phyloP scores from a whole-genome alignment of 2,888 invertebrate genomes.

The Bunonema sp. region DNA sequence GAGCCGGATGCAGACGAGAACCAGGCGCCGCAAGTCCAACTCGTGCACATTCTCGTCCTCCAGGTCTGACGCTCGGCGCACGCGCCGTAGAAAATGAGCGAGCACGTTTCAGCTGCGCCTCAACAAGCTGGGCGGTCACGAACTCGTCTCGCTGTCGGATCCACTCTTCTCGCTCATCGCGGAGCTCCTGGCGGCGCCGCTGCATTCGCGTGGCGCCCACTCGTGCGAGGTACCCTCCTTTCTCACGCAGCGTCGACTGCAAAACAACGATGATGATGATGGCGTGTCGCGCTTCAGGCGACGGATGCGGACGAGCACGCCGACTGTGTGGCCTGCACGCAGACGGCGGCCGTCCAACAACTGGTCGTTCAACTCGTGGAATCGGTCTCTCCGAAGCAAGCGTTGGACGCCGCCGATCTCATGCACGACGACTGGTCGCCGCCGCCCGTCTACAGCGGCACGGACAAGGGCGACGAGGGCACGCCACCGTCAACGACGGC shows the following conservation, averaged over 20 bases:
- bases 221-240: too few relatives aligned
- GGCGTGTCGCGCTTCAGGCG: too few relatives aligned
- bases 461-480: too few relatives aligned
- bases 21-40: conserved; percentile 64
- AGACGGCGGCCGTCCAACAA: conserved; percentile 79
- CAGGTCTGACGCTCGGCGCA: conserved; percentile 55
- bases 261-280: too few relatives aligned
- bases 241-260: too few relatives aligned
- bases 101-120: conserved; percentile 58
- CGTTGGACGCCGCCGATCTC: conserved; percentile 13
- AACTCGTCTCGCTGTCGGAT: conserved; percentile 39
- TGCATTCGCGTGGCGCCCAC: conserved; percentile 4
- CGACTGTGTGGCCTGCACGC: conserved; percentile 69
- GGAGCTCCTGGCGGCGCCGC: conserved; percentile 19
- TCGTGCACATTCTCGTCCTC: conserved; percentile 82
- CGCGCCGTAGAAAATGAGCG: background rate
- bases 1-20: conserved; percentile 30
- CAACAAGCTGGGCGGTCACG: conserved; percentile 67
- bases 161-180: conserved; percentile 25
- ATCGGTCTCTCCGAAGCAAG: conserved; percentile 29
- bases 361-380: conserved; percentile 44
- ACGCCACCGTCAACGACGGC: too few relatives aligned
- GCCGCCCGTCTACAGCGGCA: too few relatives aligned
- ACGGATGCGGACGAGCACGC: conserved; percentile 48
- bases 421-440: conserved; percentile 12